Evolutionary conservation across 2,888 invertebrate genomes (phyloP), one percentile per base, ranked within the genome.

Genomic region (Ctena decussata): DNA sequence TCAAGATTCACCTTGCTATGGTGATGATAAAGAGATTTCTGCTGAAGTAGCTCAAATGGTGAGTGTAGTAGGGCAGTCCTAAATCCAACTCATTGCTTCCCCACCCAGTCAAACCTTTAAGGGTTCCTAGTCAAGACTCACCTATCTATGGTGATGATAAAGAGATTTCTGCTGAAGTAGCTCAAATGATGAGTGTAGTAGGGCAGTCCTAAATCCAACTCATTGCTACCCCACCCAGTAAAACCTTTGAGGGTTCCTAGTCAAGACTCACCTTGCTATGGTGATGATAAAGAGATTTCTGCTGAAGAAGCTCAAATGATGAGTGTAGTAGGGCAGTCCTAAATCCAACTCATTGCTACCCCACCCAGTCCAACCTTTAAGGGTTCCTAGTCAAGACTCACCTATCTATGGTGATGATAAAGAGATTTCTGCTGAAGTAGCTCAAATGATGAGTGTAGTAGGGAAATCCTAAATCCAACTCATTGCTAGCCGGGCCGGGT

Each of bases 221-320:
- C n/a, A n/a, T n/a, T n/a, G n/a, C n/a, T n/a, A n/a, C n/a, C n/a
- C n/a, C n/a, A n/a, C n/a, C n/a, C 71, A 81, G 81, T 76, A 21
- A 21, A 57, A 3, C 71, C 77, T 32, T 18, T 49, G 12, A 80
- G 84, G 69, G 77, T 84, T 2, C 80, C 84, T 27, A 84, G 84
- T 80, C 76, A 60, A 39, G 76, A 70, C 37, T 76, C 60, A 30
- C 71, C 71, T 18, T 53, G 49, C 35, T 80, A 74, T 39, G 53
- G 76, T 53, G 89, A 87, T 44, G 97, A 97, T 92, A 97, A 97
- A 57, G 97, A 97, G 82, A 95, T 98, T 0, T 98, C 97, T 85
- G 96, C 98, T 0, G 99, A 99, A 94, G 99, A 99, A 95, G 96
- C 98, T 84, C 99, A 99, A 96, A 97, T 99, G 97, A 96, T 95